A percentile compares a stretch with the other conserved stretches of the same genome.
Conservation (phyloP, 1,140 invertebrate genomes). For the Achroia grisella region DNA sequence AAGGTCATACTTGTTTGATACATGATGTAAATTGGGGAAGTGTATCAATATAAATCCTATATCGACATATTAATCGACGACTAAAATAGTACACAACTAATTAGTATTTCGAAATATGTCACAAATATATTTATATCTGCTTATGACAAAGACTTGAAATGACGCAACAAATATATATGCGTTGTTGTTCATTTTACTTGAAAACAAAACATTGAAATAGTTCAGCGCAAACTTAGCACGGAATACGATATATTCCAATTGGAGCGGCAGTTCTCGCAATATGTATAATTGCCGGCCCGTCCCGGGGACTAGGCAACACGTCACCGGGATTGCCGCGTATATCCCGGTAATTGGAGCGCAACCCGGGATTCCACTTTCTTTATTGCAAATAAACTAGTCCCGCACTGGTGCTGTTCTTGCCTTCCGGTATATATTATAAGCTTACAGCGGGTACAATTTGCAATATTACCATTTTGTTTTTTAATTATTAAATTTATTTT, state of each 20-base stretch:
- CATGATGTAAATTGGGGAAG: too few relatives aligned
- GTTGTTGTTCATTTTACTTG: too few relatives aligned
- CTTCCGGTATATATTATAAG: conserved; percentile 21
- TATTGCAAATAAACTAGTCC: conserved; percentile 70
- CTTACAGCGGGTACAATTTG: conserved; percentile 1
- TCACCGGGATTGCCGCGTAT: conserved; percentile 65
- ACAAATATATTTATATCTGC: too few relatives aligned
- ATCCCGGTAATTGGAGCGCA: conserved; percentile 69
- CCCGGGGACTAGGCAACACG: conserved; percentile 44
- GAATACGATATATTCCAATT: conserved; percentile 15
- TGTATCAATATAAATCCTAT: too few relatives aligned
- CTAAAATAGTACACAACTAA: too few relatives aligned
- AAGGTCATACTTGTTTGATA: too few relatives aligned
- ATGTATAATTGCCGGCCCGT: conserved; percentile 47
- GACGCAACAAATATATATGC: too few relatives aligned
- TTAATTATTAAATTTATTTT: too few relatives aligned
- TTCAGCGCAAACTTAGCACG: conserved; percentile 6
- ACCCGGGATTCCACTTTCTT: conserved; percentile 69
- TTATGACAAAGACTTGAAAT: too few relatives aligned
- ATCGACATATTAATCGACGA: too few relatives aligned
- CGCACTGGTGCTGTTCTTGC: conserved; percentile 50
- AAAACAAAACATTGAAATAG: conserved; percentile 14
- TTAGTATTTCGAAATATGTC: too few relatives aligned
- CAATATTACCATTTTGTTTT: too few relatives aligned
- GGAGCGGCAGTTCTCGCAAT: conserved; percentile 23